Conservation (phyloP, 1,140 invertebrate genomes). For the Pomacea maculata region DNA sequence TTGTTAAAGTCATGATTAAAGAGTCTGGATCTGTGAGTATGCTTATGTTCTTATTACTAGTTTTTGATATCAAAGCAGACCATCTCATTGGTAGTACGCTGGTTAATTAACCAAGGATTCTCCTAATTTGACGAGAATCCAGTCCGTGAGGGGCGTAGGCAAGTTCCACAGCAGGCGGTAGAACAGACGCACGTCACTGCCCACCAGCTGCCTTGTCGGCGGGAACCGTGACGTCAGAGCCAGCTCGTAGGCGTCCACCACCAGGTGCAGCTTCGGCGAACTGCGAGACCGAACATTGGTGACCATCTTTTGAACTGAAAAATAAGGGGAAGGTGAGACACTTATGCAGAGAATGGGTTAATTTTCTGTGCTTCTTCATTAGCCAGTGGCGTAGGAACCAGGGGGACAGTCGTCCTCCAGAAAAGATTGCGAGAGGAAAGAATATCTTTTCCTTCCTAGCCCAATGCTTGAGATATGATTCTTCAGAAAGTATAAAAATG, state of each 20-base stretch:
- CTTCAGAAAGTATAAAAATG: neutral
- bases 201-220: conserved; percentile 18
- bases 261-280: conserved; percentile 5
- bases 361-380: neutral
- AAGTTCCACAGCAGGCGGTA: conserved; percentile 25
- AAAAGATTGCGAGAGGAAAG: neutral
- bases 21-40: no score
- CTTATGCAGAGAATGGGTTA: neutral
- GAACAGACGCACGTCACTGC: conserved; percentile 6
- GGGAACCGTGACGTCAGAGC: conserved; percentile 26
- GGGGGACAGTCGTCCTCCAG: neutral
- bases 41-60: no score
- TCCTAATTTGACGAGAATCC: conserved; percentile 1
- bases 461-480: neutral
- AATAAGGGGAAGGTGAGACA: neutral
- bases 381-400: neutral
- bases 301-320: neutral
- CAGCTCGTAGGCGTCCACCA: conserved; percentile 17
- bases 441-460: neutral
- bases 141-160: conserved; percentile 19
- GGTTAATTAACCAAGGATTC: no score
- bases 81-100: no score
- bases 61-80: no score
- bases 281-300: no score
- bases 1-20: no score